Evolutionary conservation across 2,888 invertebrate genomes (phyloP), one percentile per base, ranked within the genome.

Genomic region (Nemurella pictetii): DNA sequence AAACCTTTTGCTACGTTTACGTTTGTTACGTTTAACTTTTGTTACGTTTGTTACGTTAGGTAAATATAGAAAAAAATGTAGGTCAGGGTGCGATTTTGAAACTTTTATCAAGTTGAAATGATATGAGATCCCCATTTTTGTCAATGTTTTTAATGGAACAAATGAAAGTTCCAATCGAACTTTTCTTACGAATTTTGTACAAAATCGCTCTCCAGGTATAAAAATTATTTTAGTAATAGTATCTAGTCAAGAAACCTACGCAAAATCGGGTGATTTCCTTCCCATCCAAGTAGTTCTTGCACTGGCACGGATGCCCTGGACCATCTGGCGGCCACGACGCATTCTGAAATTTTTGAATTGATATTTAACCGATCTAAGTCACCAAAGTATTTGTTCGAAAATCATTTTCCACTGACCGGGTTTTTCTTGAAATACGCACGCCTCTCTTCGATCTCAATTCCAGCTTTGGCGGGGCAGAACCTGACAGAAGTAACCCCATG

Each of bases 271-370:
- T 35, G 27, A 81, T 81, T 35, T 81, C 80, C 27, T 81, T 30
- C 2, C 82, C 26, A 28, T 72, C 72, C 27, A 12, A 20, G 20
- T 72, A 72, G 72, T 26, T 36, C 55, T 55, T 26, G 72, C 82
- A 82, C 55, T 82, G 82, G 72, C 82, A 82, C 20, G 72, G 55
- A 7, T 82, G 26, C 0, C 82, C 82, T 28, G 72, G 72, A 27
- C 82, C 82, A 82, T 30, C 72, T 72, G 72, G 82, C 9, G 82
- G 82, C 55, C 55, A 82, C 4, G 78, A 30, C 12, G 78, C 78
- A 7, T 30, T n/a, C 78, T 78, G 75, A 75, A 75, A 75, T 0
- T 12, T 20, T 12, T 12, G 9, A 2, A 55, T 55, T 55, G 55
- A 7, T 55, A 36, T 36, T 36, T 36, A 9, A 36, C 15, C n/a